Evolutionary conservation across 2,888 invertebrate genomes (phyloP).

Genomic region (Siphlonurus alternatus): DNA sequence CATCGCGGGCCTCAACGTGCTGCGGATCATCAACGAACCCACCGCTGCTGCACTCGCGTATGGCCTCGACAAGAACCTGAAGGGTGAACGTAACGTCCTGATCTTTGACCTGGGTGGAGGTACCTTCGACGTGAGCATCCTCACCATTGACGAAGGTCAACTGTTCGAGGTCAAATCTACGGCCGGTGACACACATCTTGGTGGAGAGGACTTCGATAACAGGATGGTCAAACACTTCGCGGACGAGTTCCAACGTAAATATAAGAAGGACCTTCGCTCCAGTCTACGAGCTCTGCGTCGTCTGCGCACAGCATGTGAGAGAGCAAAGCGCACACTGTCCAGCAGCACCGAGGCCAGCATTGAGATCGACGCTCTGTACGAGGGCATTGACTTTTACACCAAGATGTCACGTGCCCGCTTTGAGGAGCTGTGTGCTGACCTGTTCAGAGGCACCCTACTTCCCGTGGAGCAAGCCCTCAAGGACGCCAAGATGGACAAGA

Average conservation of each 20-base stretch:
- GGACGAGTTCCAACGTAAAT: conserved; percentile 58
- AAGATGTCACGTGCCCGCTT: conserved; percentile 54
- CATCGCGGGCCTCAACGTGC: too few species aligned
- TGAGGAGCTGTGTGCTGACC: conserved; percentile 53
- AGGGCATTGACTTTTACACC: conserved; percentile 45
- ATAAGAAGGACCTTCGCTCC: conserved; percentile 45
- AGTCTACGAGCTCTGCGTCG: conserved; percentile 51
- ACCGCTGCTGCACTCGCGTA: conserved; percentile 78
- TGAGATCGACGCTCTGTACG: conserved; percentile 59
- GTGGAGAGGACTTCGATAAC: too few species aligned
- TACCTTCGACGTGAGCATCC: too few species aligned
- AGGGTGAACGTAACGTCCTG: conserved; percentile 32
- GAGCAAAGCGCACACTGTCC: conserved; percentile 59
- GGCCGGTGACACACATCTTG: conserved; percentile 62
- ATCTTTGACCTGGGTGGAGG: too few species aligned
- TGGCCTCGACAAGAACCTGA: too few species aligned
- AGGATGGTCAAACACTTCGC: conserved; percentile 59
- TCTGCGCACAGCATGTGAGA: conserved; percentile 56
- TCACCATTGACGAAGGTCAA: conserved; percentile 35
- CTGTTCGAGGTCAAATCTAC: conserved; percentile 66
- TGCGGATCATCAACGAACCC: conserved; percentile 86
- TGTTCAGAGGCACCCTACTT: conserved; percentile 53
- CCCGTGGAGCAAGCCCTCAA: conserved; percentile 62
- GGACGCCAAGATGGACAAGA: conserved; percentile 44
- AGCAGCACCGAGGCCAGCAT: conserved; percentile 59